Conservation (phyloP, 2,113 vertebrate genomes). For the Brienomyrus brachyistius region DNA sequence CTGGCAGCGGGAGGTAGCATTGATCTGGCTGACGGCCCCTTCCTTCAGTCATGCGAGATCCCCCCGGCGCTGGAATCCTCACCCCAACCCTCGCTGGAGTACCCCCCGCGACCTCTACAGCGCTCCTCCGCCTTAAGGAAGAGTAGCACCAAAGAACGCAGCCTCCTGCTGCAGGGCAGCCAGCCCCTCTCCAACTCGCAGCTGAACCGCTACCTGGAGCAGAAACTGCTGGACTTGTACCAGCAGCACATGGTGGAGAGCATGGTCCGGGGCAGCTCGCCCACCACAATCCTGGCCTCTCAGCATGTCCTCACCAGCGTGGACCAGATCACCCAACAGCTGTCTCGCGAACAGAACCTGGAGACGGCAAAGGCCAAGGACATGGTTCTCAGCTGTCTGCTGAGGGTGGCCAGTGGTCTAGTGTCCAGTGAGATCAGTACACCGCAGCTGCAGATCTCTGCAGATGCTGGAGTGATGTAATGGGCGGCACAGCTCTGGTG, state of each 20-base stretch:
- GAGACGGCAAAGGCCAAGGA: slow-evolving; percentile 82
- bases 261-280: slow-evolving; percentile 54
- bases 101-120: slow-evolving; percentile 23
- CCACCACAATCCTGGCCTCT: slow-evolving; percentile 76
- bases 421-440: slow-evolving; percentile 87
- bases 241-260: slow-evolving; percentile 88
- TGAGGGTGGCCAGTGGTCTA: slow-evolving; percentile 73
- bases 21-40: slow-evolving; percentile 62
- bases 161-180: slow-evolving; percentile 68
- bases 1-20: slow-evolving; percentile 54
- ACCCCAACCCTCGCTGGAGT: slow-evolving; percentile 25
- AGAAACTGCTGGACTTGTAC: slow-evolving; percentile 85
- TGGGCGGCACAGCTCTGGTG: background rate
- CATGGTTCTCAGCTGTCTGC: slow-evolving; percentile 81
- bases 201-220: slow-evolving; percentile 85
- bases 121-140: slow-evolving; percentile 72
- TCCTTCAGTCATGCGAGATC: slow-evolving; percentile 82
- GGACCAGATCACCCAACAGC: slow-evolving; percentile 84
- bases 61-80: slow-evolving; percentile 63
- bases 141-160: slow-evolving; percentile 67
- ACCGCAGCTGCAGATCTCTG: slow-evolving; percentile 84
- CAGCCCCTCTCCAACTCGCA: slow-evolving; percentile 83
- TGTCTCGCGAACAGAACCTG: slow-evolving; percentile 83
- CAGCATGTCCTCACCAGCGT: slow-evolving; percentile 82
- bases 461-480: background rate